Base-by-base conservation (phyloP, 2,888 invertebrate genomes). In the Drosophila formosana region DNA sequence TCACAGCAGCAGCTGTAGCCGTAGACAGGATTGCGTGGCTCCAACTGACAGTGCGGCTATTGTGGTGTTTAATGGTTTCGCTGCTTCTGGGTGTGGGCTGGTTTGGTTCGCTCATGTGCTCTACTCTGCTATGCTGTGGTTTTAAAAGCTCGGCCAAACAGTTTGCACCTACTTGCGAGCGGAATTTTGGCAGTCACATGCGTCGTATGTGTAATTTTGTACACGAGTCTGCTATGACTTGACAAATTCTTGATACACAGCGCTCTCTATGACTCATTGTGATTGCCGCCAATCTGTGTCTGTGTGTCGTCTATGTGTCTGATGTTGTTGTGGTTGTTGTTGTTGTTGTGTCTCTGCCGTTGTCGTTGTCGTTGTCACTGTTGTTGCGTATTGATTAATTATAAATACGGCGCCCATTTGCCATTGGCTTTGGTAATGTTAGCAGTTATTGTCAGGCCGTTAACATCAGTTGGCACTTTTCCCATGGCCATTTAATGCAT, bases 401-500 rank as follows among this genome's bases (percentile, higher is more conserved):
- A 39, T 61, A 61, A 71, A 65, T 51, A 60, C 57, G 41, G 18
- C 25, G 49, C 6, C 47, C 60, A 61, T 62, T 62, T 60, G 57
- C 60, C 53, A 53, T 57, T 57, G 60, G 45, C 50, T 47, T 51
- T 53, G 41, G 50, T 47, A 75, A 75, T 79, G 69, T 57, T 56
- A 28, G 65, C 71, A 58, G 39, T 68, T 72, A 61, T 75, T 80
- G 67, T 49, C 70, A 46, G 50, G 18, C 52, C 58, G 68, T 63
- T 71, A 75, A 70, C 75, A 72, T 65, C 80, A 78, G 80, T 76
- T 78, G 80, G 13, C 61, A 45, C 64, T 52, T 78, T 80, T 78
- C 82, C 72, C 72, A 79, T 67, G 49, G 72, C 60, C 66, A 65
- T 75, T 67, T 69, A 78, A 89, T 84, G 82, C 79, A 89, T 88